phyloP scores from a whole-genome alignment of 1,140 invertebrate genomes.

The Diabrotica undecimpunctata region DNA sequence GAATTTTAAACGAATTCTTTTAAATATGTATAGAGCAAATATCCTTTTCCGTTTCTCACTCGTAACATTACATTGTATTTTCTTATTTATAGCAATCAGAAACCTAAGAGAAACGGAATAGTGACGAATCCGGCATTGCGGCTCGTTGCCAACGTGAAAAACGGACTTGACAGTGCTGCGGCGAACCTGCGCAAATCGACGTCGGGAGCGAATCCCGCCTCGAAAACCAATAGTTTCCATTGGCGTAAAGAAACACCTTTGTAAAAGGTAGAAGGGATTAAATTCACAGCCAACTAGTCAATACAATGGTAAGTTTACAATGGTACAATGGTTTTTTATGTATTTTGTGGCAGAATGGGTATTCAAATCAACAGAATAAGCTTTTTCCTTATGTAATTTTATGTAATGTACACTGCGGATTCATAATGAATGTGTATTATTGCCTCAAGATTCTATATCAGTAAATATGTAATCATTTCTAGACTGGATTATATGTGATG shows the following conservation, averaged over 20 bases:
- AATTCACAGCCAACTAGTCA: slow-evolving; percentile 40
- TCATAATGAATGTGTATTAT: too few species aligned
- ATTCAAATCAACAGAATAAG: too few species aligned
- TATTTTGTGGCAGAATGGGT: background rate
- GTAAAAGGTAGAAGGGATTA: slow-evolving; percentile 34
- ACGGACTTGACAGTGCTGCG: slow-evolving; percentile 62
- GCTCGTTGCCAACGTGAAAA: slow-evolving; percentile 65
- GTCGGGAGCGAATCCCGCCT: slow-evolving; percentile 49
- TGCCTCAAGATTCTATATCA: too few species aligned
- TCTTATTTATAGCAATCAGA: slow-evolving; percentile 50
- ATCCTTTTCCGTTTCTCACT: background rate
- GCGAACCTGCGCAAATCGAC: slow-evolving; percentile 50
- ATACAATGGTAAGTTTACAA: slow-evolving; percentile 33
- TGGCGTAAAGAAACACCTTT: slow-evolving; percentile 72
- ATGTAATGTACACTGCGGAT: too few species aligned
- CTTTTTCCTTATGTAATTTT: too few species aligned
- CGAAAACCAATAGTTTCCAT: slow-evolving; percentile 65
- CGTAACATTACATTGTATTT: slow-evolving; percentile 6
- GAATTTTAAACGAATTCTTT: too few species aligned
- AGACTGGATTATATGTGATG: too few species aligned
- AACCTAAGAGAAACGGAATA: slow-evolving; percentile 80
- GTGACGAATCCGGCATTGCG: slow-evolving; percentile 87
- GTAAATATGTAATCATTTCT: too few species aligned
- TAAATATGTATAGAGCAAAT: too few species aligned
- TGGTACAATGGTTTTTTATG: background rate